Conservation (phyloP, 2,888 invertebrate species). For the Amphiduros pacificus region DNA sequence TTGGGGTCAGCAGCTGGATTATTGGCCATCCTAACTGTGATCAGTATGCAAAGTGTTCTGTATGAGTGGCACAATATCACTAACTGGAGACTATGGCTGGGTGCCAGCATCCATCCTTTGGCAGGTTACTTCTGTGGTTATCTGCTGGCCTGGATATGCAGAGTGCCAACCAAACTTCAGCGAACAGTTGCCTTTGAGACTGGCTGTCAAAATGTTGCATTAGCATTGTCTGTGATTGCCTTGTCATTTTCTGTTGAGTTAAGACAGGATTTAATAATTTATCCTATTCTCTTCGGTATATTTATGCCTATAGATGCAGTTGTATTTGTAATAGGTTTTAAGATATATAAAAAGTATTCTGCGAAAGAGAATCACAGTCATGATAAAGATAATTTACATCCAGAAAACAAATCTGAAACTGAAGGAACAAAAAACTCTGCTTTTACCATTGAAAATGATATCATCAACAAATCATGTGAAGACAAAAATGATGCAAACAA, state of each 20-base stretch:
- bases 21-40: background rate
- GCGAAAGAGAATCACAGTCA: too few relatives aligned
- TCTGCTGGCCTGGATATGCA: background rate
- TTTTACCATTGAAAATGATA: too few relatives aligned
- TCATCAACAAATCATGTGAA: too few relatives aligned
- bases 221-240: conserved; percentile 1
- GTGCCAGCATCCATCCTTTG: background rate
- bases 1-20: background rate
- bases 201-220: conserved; percentile 1
- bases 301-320: background rate
- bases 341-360: background rate
- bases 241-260: background rate
- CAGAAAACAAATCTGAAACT: too few relatives aligned
- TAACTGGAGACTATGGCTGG: background rate
- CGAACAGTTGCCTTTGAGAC: conserved; percentile 3
- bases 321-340: background rate
- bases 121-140: background rate
- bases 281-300: background rate
- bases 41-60: background rate
- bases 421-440: too few relatives aligned
- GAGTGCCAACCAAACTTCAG: too few relatives aligned
- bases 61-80: background rate
- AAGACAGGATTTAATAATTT: background rate
- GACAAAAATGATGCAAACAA: too few relatives aligned
- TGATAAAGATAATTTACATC: too few relatives aligned